These are phyloP conservation scores for Trididemnum miniatum DNA, from an alignment of 23 tunicate species.

Conservation along the genomic window DNA sequence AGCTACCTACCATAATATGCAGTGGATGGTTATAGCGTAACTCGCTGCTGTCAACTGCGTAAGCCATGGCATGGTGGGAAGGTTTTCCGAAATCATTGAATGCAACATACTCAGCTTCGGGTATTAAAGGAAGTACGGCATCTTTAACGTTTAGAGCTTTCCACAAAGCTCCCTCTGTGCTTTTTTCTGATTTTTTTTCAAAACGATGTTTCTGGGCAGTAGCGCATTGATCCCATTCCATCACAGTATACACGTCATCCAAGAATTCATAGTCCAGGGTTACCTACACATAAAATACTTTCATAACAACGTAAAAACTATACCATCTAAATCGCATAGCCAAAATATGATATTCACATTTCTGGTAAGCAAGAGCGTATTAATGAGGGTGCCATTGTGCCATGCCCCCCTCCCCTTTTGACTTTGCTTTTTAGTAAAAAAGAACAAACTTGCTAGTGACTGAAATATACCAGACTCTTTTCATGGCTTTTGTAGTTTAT, in stretches of 20 bases:
- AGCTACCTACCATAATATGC: conserved; percentile 66
- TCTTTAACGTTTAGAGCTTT: neutral
- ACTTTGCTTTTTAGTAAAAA: no score
- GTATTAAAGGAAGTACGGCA: neutral
- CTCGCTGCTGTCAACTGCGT: conserved; percentile 50
- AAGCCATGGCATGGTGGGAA: conserved; percentile 59
- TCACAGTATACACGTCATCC: conserved; percentile 82
- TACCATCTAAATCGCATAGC: no score
- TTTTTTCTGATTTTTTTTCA: neutral
- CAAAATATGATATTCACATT: no score
- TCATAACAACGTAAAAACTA: no score
- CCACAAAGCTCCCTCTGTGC: neutral
- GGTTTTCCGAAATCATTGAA: conserved; percentile 73
- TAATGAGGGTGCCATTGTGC: no score
- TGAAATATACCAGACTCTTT: no score
- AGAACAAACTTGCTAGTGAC: no score
- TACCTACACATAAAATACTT: conserved; percentile 38
- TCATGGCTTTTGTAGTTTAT: no score
- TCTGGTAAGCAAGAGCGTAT: no score
- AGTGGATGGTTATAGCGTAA: conserved; percentile 84
- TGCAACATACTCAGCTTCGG: conserved; percentile 51
- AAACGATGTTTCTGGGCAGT: neutral
- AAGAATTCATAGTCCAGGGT: conserved; percentile 74
- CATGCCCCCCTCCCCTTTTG: no score
- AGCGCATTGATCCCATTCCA: conserved; percentile 56